Conservation (phyloP, 1,140 invertebrate species). For the Scylla paramamosain region DNA sequence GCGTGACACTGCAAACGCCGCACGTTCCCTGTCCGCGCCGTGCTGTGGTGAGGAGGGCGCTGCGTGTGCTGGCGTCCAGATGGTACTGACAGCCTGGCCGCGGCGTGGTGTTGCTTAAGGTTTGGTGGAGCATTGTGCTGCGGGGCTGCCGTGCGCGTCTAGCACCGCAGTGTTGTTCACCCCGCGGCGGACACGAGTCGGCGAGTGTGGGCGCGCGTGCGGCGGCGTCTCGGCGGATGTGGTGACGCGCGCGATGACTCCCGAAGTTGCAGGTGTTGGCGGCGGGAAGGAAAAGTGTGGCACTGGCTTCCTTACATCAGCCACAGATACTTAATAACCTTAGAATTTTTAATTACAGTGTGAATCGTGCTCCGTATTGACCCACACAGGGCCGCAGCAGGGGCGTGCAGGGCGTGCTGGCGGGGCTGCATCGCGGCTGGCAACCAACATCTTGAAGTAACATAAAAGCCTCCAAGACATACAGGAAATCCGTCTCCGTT, state of each 20-base stretch:
- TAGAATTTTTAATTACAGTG: not conserved
- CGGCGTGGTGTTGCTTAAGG: not conserved
- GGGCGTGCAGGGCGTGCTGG: not conserved
- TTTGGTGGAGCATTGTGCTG: not conserved
- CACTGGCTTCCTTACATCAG: not conserved
- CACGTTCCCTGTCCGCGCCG: not conserved
- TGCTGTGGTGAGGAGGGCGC: not conserved
- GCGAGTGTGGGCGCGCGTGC: slow-evolving; percentile 33
- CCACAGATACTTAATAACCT: not conserved
- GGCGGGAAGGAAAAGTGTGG: not conserved
- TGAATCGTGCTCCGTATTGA: not conserved
- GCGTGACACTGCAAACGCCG: slow-evolving; percentile 24
- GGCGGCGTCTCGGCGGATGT: slow-evolving; percentile 40
- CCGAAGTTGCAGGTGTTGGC: not conserved
- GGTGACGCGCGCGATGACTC: slow-evolving; percentile 60
- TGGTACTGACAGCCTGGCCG: not conserved
- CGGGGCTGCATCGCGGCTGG: not conserved
- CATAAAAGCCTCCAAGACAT: slow-evolving; percentile 45
- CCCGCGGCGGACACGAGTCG: not conserved
- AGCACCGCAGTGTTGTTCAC: slow-evolving; percentile 28
- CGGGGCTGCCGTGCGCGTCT: not conserved
- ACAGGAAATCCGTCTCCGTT: slow-evolving; percentile 67
- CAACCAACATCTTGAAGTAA: slow-evolving; percentile 22
- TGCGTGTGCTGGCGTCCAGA: too few relatives aligned
- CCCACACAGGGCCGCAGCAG: not conserved